phyloP scores from a whole-genome alignment of 2,888 invertebrate genomes.

The Carabus problematicus region DNA sequence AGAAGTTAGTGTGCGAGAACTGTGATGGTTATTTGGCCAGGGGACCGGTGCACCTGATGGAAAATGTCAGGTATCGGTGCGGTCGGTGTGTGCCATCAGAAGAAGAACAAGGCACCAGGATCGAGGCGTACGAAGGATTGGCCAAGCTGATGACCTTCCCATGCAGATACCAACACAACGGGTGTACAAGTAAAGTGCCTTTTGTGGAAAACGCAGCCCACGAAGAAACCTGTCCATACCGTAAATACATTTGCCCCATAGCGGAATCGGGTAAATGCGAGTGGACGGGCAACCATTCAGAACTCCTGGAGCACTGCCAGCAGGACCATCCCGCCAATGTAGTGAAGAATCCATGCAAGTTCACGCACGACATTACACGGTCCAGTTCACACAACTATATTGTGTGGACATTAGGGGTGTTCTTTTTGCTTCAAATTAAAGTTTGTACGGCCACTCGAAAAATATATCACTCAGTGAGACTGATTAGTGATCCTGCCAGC shows the following conservation, averaged over 20 bases:
- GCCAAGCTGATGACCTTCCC: neutral
- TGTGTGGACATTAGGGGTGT: neutral
- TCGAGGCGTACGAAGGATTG: neutral
- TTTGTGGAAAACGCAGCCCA: neutral
- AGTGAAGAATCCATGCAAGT: neutral
- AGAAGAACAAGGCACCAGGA: neutral
- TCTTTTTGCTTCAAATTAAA: conserved; percentile 12
- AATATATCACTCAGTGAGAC: conserved; percentile 7
- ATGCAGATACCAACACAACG: neutral
- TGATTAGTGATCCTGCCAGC: neutral
- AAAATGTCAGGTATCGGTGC: neutral
- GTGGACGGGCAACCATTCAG: neutral
- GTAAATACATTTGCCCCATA: neutral
- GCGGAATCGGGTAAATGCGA: neutral
- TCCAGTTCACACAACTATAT: neutral
- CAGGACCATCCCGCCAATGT: neutral
- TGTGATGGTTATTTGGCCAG: too few species aligned
- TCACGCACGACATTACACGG: neutral
- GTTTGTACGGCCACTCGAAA: neutral
- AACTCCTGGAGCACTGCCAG: neutral
- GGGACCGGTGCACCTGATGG: too few species aligned
- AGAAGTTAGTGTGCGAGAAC: neutral
- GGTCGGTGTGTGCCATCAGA: neutral
- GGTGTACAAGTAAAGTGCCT: neutral
- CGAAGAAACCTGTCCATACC: too few species aligned